Conservation (phyloP, 2,888 invertebrate genomes). For the Callimorpha dominula region DNA sequence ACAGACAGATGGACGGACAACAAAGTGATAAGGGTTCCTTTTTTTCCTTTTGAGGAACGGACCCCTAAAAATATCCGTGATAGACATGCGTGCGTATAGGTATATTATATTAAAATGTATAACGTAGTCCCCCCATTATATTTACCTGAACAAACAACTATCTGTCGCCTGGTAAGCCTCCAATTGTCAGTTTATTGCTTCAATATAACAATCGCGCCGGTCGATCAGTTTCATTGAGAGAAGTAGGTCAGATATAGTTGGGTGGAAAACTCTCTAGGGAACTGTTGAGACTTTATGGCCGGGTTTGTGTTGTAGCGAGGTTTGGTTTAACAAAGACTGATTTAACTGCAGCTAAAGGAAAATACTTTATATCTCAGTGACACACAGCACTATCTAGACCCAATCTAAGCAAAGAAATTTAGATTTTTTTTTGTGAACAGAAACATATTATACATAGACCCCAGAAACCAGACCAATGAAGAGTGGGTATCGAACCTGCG, state of each 20-base stretch:
- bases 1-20: no score
- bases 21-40: no score
- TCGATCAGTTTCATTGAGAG: neutral
- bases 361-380: neutral
- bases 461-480: no score
- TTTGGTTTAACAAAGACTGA: neutral
- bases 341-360: neutral
- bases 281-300: constrained; percentile 11
- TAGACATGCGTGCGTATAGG: neutral
- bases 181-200: neutral
- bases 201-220: constrained; percentile 4
- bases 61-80: neutral
- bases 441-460: no score
- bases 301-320: neutral
- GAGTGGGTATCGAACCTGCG: no score
- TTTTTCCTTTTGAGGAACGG: no score
- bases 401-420: neutral
- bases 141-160: neutral
- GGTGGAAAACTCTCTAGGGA: constrained; percentile 1
- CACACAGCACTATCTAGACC: neutral
- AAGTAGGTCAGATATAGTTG: constrained; percentile 11
- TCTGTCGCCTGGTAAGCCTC: neutral
- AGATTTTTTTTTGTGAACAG: no score
- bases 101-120: neutral
- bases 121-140: neutral